These are phyloP conservation scores for Schizaphis graminum DNA, from an alignment of 2,888 invertebrate genomes.

Conservation along the genomic window DNA sequence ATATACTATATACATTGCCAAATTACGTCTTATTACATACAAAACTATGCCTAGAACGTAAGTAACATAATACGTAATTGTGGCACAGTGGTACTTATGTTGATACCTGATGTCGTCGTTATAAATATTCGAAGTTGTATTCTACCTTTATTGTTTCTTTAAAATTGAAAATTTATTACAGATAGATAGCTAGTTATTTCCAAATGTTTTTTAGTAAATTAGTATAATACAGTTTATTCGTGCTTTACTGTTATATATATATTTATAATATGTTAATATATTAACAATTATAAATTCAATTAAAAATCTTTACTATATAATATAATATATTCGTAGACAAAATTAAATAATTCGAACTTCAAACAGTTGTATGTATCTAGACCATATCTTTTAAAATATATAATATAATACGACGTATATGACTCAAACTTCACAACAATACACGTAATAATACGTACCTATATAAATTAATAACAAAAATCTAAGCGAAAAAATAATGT, in stretches of 20 bases:
- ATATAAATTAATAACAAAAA: neutral
- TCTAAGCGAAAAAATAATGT: neutral
- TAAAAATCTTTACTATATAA: neutral
- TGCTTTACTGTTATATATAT: neutral
- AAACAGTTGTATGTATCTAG: neutral
- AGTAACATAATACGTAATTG: neutral
- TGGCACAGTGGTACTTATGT: neutral
- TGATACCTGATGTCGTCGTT: neutral
- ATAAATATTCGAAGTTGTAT: neutral
- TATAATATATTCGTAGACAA: neutral
- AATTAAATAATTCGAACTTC: neutral
- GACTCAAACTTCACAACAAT: neutral
- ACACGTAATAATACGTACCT: neutral
- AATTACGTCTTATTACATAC: neutral
- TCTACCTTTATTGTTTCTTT: neutral
- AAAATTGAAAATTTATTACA: neutral
- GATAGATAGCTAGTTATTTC: neutral
- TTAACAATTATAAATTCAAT: neutral
- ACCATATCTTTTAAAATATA: neutral
- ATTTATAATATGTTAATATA: neutral
- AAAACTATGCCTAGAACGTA: neutral
- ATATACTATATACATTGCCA: neutral
- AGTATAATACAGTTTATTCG: neutral
- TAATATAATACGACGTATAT: neutral
- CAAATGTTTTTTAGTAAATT: neutral